Conservation (phyloP, 2,888 invertebrate species). For the Didymodactylos carnosus region DNA sequence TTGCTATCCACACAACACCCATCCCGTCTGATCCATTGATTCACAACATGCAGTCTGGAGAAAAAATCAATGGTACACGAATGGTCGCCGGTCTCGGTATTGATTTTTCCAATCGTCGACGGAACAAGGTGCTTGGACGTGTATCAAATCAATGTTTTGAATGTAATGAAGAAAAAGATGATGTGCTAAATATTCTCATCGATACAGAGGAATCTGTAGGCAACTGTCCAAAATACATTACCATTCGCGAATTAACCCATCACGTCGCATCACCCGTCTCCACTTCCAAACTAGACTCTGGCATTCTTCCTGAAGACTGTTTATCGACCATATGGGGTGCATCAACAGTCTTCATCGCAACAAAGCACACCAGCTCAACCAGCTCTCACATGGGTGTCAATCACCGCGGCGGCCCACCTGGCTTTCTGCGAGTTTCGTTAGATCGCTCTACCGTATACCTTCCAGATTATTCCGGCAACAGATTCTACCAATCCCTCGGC, state of each 20-base stretch:
- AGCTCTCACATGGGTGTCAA: background rate
- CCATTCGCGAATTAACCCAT: background rate
- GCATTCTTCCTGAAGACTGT: background rate
- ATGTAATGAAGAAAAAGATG: background rate
- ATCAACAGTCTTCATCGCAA: background rate
- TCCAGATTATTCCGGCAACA: background rate
- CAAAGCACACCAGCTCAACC: background rate
- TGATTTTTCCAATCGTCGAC: background rate
- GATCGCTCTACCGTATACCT: background rate
- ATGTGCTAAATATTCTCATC: background rate
- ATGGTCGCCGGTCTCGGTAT: background rate
- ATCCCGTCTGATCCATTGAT: background rate
- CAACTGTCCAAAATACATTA: background rate
- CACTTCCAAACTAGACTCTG: background rate
- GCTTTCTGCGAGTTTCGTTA: background rate
- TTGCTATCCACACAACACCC: too few relatives aligned
- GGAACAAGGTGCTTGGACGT: background rate
- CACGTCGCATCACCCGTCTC: background rate
- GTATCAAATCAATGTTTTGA: too few relatives aligned
- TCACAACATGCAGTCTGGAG: too few relatives aligned
- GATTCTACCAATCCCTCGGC: background rate
- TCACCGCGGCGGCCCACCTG: background rate
- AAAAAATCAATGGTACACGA: too few relatives aligned
- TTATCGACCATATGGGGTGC: background rate
- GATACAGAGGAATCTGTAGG: background rate